These are phyloP conservation scores for Urocynchramus pylzowi DNA, from an alignment of 2,113 vertebrate species.

Conservation along the genomic window DNA sequence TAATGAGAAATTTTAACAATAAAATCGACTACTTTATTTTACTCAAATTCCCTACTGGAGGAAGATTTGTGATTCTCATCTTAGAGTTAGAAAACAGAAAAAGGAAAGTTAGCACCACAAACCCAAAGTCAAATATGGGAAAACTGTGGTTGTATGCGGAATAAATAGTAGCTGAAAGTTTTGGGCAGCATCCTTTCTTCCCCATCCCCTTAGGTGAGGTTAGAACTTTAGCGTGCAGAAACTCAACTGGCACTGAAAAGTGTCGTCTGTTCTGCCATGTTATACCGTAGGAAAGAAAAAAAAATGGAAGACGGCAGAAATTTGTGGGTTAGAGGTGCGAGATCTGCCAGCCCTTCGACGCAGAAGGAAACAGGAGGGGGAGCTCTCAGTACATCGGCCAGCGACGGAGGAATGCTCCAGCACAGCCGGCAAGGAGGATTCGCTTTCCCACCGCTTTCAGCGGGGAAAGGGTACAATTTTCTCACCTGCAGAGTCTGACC, in stretches of 20 bases:
- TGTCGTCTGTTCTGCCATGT: not conserved
- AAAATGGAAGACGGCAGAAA: not conserved
- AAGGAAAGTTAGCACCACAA: not conserved
- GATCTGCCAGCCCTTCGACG: not conserved
- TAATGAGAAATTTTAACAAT: not conserved
- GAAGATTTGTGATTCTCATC: not conserved
- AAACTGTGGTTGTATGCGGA: not conserved
- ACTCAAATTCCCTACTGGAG: not conserved
- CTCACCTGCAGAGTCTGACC: not conserved
- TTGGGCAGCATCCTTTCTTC: not conserved
- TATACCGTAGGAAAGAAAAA: not conserved
- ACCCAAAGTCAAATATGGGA: not conserved
- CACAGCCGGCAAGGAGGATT: not conserved
- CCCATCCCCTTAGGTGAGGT: not conserved
- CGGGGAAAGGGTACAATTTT: not conserved
- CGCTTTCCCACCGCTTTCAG: not conserved
- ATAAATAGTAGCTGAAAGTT: not conserved
- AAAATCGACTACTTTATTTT: not conserved
- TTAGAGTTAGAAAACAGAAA: not conserved
- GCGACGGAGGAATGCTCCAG: accelerated
- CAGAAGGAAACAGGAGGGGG: constrained; percentile 7
- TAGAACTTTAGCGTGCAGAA: not conserved
- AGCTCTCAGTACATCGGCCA: constrained; percentile 22
- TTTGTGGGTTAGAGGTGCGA: not conserved
- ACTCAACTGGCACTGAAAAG: not conserved